Evolutionary conservation across 1,140 invertebrate genomes (phyloP).

Genomic region (Sinonovacula constricta): DNA sequence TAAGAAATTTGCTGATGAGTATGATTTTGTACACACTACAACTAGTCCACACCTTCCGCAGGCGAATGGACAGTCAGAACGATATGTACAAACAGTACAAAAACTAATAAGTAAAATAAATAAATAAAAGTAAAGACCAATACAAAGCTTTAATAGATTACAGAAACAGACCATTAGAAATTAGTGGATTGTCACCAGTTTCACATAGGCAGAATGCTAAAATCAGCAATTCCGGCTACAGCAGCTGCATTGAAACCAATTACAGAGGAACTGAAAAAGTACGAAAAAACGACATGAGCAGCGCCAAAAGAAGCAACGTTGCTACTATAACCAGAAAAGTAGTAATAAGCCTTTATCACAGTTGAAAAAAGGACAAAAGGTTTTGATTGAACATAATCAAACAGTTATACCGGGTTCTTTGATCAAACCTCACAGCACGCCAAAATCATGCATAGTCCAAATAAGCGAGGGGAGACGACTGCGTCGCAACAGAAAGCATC

Average conservation of each 20-base stretch:
- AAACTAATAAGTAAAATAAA: too few species aligned
- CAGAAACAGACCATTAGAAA: neutral
- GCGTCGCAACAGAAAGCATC: neutral
- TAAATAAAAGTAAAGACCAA: neutral
- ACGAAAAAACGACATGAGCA: neutral
- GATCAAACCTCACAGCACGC: neutral
- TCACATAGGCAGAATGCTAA: neutral
- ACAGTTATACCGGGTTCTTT: neutral
- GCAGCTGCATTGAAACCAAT: neutral
- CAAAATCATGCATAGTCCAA: neutral
- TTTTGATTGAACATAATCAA: neutral
- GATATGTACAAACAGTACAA: neutral
- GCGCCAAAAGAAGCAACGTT: neutral
- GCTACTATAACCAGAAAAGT: neutral
- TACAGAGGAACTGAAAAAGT: neutral
- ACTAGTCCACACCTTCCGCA: neutral
- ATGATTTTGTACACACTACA: neutral
- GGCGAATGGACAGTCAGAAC: neutral
- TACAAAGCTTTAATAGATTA: neutral
- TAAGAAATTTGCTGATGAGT: neutral
- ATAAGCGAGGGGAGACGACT: neutral
- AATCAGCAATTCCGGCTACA: neutral
- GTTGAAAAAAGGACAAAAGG: neutral
- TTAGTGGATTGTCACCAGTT: neutral
- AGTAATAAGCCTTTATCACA: neutral